phyloP scores from a whole-genome alignment of 1,140 invertebrate species.

The Lordiphosa stackelbergi region DNA sequence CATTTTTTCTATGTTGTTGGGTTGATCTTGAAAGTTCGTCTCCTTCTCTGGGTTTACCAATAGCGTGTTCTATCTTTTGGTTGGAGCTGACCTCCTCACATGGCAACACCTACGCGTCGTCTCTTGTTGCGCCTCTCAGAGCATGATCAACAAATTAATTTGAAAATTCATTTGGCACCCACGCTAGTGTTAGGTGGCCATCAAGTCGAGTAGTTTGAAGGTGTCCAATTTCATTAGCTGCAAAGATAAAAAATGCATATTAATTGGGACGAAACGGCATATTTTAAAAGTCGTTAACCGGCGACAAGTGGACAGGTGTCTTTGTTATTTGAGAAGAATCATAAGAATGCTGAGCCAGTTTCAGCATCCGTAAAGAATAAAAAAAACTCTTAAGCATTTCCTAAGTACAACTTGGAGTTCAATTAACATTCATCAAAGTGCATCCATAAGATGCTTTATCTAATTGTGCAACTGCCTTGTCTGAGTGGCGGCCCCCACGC shows the following conservation, averaged over 20 bases:
- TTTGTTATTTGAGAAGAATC: neutral
- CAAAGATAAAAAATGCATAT: constrained; percentile 47
- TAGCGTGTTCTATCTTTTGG: constrained; percentile 8
- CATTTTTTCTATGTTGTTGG: constrained; percentile 15
- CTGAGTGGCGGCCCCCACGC: constrained; percentile 39
- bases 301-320: constrained; percentile 27
- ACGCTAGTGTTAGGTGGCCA: constrained; percentile 23
- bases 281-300: constrained; percentile 33
- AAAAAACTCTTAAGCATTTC: constrained; percentile 38
- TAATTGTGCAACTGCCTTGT: constrained; percentile 55
- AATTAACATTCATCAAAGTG: constrained; percentile 70
- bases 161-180: constrained; percentile 37
- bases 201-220: constrained; percentile 28
- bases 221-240: constrained; percentile 66
- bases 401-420: constrained; percentile 46
- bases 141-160: constrained; percentile 13
- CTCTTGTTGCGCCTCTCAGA: constrained; percentile 20
- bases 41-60: constrained; percentile 6
- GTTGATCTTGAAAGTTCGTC: constrained; percentile 10
- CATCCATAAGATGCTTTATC: constrained; percentile 57
- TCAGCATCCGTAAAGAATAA: constrained; percentile 51
- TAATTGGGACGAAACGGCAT: constrained; percentile 22
- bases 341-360: constrained; percentile 28
- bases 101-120: constrained; percentile 50
- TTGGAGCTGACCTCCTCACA: constrained; percentile 38